phyloP scores from a whole-genome alignment of 2,888 invertebrate genomes.

The Acanthopleura granulata region DNA sequence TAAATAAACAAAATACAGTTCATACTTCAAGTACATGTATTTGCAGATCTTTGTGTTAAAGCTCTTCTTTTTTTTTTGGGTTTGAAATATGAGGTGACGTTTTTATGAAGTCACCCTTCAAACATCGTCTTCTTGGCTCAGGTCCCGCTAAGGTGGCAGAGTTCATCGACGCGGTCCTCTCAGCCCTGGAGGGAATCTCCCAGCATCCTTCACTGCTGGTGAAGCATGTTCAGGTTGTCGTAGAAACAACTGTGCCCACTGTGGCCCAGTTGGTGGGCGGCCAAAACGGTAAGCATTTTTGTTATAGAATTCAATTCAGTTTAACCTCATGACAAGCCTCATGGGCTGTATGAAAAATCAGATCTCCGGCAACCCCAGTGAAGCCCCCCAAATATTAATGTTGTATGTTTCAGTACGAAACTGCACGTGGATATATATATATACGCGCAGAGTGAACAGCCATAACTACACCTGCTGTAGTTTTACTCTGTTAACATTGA shows the following conservation, averaged over 20 bases:
- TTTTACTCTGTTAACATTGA: too few species aligned
- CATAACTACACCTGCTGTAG: too few species aligned
- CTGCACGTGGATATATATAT: too few species aligned
- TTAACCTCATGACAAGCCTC: background rate
- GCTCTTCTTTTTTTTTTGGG: background rate
- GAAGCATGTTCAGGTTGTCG: slow-evolving; percentile 56
- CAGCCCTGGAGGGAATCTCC: slow-evolving; percentile 62
- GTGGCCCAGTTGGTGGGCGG: slow-evolving; percentile 60
- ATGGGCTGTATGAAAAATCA: too few species aligned
- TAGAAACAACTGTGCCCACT: slow-evolving; percentile 60
- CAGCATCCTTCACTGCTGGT: slow-evolving; percentile 64
- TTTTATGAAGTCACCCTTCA: too few species aligned
- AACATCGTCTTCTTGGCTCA: slow-evolving; percentile 24
- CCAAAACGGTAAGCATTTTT: slow-evolving; percentile 51
- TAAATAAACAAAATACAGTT: too few species aligned
- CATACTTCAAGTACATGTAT: background rate
- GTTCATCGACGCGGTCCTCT: slow-evolving; percentile 64
- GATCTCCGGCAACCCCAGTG: too few species aligned
- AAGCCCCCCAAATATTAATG: too few species aligned
- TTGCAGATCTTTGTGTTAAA: background rate
- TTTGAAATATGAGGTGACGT: too few species aligned
- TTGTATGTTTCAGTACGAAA: too few species aligned
- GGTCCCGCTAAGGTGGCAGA: slow-evolving; percentile 55
- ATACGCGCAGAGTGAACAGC: too few species aligned
- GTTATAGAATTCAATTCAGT: background rate